A percentile compares a stretch with the other conserved stretches of the same genome.
These are phyloP conservation scores for Sphecodes monilicornis DNA, from an alignment of 2,888 invertebrate genomes.

Conservation along the genomic window DNA sequence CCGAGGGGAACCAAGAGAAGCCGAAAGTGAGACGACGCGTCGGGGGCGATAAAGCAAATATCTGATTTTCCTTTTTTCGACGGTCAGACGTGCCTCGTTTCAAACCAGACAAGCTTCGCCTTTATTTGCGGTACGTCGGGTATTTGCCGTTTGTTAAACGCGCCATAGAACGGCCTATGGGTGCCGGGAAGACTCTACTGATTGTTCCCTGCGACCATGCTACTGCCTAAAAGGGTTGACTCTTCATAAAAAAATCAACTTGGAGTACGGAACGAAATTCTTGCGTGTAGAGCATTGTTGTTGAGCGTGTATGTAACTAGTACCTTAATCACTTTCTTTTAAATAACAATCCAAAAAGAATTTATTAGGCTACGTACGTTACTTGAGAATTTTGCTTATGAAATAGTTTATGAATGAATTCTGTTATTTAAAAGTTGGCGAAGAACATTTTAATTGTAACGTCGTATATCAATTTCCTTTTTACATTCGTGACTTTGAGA, in stretches of 20 bases:
- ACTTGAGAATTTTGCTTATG: too few species aligned
- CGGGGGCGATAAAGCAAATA: slow-evolving; percentile 73
- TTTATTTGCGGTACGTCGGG: slow-evolving; percentile 67
- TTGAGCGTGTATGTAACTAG: not conserved
- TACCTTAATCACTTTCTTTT: not conserved
- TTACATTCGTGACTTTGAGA: too few species aligned
- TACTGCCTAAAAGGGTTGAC: not conserved
- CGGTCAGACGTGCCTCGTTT: slow-evolving; percentile 50
- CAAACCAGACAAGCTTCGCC: slow-evolving; percentile 50
- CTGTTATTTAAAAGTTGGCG: too few species aligned
- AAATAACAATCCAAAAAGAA: not conserved
- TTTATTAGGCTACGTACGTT: not conserved
- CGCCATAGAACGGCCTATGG: not conserved
- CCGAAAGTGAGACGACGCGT: slow-evolving; percentile 63
- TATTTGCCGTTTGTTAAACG: slow-evolving; percentile 50
- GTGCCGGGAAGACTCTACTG: not conserved
- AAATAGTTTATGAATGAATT: too few species aligned
- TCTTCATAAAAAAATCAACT: not conserved
- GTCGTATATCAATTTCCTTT: too few species aligned
- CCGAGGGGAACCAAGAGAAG: slow-evolving; percentile 38
- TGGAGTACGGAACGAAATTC: not conserved
- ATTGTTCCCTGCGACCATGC: not conserved
- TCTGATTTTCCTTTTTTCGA: slow-evolving; percentile 57
- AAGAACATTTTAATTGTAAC: too few species aligned
- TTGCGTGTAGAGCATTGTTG: not conserved